phyloP scores from a whole-genome alignment of 2,888 invertebrate species.

The Argyresthia goedartella region DNA sequence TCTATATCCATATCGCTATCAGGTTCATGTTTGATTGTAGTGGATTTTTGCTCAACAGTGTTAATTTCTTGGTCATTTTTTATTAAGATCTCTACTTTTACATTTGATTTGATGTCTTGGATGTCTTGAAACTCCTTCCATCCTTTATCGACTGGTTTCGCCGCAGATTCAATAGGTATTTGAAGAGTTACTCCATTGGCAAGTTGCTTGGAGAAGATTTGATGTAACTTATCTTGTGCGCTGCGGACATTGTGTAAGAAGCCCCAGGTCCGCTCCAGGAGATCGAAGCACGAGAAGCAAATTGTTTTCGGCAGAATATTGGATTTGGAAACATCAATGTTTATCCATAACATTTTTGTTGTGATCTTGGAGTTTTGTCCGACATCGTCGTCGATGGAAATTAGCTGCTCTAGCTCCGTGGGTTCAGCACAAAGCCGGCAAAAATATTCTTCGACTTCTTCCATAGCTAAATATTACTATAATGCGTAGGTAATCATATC shows the following conservation, averaged over 20 bases:
- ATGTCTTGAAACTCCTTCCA: conserved; percentile 43
- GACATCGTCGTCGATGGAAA: conserved; percentile 45
- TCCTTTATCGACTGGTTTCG: conserved; percentile 40
- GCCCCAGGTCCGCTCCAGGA: conserved; percentile 50
- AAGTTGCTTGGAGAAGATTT: conserved; percentile 25
- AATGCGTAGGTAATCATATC: neutral
- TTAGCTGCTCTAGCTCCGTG: conserved; percentile 38
- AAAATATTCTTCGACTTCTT: conserved; percentile 35
- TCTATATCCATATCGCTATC: conserved; percentile 16
- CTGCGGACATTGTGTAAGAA: conserved; percentile 45
- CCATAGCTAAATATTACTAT: conserved; percentile 21
- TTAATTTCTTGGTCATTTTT: conserved; percentile 17
- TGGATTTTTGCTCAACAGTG: neutral
- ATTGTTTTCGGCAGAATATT: conserved; percentile 43
- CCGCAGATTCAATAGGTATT: conserved; percentile 16
- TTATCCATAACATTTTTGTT: conserved; percentile 55
- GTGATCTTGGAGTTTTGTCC: conserved; percentile 41
- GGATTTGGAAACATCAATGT: conserved; percentile 37
- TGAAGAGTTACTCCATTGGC: conserved; percentile 12
- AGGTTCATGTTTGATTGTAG: conserved; percentile 11
- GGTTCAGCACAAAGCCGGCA: conserved; percentile 59
- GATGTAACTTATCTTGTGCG: conserved; percentile 42
- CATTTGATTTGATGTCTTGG: conserved; percentile 42
- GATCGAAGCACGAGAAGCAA: conserved; percentile 56
- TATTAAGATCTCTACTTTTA: conserved; percentile 18